Base-by-base conservation (phyloP, 2,888 invertebrate genomes). In the Stenoptilia bipunctidactyla region DNA sequence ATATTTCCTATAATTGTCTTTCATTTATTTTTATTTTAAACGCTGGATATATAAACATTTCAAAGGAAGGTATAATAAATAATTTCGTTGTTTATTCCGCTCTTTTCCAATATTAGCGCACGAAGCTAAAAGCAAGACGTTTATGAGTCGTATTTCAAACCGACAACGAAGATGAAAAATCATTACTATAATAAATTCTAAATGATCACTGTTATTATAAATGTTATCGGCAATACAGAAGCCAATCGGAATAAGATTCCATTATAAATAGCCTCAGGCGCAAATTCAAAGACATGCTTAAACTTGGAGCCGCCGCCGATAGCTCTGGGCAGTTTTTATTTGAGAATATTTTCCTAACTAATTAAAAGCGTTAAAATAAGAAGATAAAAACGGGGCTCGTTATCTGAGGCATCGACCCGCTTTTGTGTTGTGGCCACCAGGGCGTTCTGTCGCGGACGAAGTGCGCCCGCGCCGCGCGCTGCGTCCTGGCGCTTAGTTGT, bases 291-390 rank as follows among this genome's bases (percentile, higher is more conserved):
- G 74, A 74, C 76, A 74, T 71, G 71, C 63, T 69, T 64, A 60
- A 61, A 61, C 58, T 61, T 64, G 56, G 58, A 58, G 53, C 53
- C 57, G 53, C 53, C 57, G 60, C 61, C 58, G 59, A 54, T 54
- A 52, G 68, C 73, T 60, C 57, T 58, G 61, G 73, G 75, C 71
- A 61, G 61, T 69, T 74, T 76, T 76, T 77, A 72, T 76, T 80
- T 76, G 74, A 79, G 73, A 75, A 80, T 80, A 82, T 82, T 83
- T 83, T 80, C 82, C 80, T 80, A 79, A 82, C 80, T 82, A 82
- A 82, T 83, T 83, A 83, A 83, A 80, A 77, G 74, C 77, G 79
- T 79, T 67, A 66, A 79, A 83, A 80, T 79, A 80, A 77, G 77
- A 80, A 71, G 72, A 80, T 73, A 69, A 76, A 30, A 74, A 72